These are phyloP conservation scores for Sebastolobus alascanus DNA, from an alignment of 2,797 vertebrate species.

Conservation along the genomic window DNA sequence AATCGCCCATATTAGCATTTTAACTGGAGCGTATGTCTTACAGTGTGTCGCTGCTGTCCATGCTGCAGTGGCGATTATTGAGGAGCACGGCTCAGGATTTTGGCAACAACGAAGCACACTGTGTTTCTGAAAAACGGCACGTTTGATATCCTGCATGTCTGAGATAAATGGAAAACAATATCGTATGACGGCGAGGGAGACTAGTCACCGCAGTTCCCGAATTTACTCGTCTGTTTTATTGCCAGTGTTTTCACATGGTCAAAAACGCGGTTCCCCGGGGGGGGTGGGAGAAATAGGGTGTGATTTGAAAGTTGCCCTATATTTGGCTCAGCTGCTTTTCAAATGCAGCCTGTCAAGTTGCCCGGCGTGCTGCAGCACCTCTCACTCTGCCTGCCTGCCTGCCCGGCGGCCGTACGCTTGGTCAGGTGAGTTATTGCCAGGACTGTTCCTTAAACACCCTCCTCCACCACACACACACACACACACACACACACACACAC, in stretches of 20 bases:
- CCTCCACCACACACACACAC: conserved; percentile 23
- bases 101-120: conserved; percentile 44
- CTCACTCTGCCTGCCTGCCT: conserved; percentile 54
- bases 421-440: conserved; percentile 81
- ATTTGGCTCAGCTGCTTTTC: conserved; percentile 64
- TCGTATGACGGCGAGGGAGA: conserved; percentile 30
- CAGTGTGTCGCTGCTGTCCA: conserved; percentile 56
- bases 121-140: conserved; percentile 39
- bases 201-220: conserved; percentile 32
- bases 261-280: conserved; percentile 34
- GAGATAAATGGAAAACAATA: conserved; percentile 71
- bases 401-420: conserved; percentile 55
- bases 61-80: conserved; percentile 69
- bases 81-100: conserved; percentile 44
- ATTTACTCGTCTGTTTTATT: conserved; percentile 60
- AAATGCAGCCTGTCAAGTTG: conserved; percentile 70
- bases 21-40: conserved; percentile 61
- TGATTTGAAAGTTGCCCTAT: conserved; percentile 69
- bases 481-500: conserved; percentile 32
- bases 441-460: conserved; percentile 63
- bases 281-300: conserved; percentile 33
- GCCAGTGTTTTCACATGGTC: conserved; percentile 36
- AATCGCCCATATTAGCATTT: conserved; percentile 78
- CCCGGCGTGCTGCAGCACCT: conserved; percentile 34
- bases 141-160: conserved; percentile 56